These are phyloP conservation scores for Bombyx mandarina DNA, from an alignment of 1,140 invertebrate genomes.

Conservation along the genomic window DNA sequence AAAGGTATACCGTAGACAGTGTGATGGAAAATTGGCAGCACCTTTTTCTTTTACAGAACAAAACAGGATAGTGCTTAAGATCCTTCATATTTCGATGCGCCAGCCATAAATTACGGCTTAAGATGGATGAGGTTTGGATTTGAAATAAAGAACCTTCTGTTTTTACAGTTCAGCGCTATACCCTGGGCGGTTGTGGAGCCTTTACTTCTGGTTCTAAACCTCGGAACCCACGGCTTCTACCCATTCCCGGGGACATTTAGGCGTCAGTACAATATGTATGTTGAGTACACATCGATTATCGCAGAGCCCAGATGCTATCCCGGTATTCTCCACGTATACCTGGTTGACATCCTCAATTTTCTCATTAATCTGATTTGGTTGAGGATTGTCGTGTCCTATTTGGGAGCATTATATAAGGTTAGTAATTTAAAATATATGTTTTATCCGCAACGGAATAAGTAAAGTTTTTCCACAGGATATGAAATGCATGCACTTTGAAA, in stretches of 20 bases:
- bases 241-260: conserved; percentile 34
- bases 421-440: conserved; percentile 3
- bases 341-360: conserved; percentile 37
- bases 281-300: conserved; percentile 21
- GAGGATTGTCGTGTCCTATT: conserved; percentile 34
- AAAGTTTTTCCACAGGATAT: too few species aligned
- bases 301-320: conserved; percentile 31
- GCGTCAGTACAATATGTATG: conserved; percentile 21
- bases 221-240: conserved; percentile 51
- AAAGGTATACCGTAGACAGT: too few species aligned
- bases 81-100: too few species aligned
- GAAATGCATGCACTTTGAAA: too few species aligned
- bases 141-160: neutral
- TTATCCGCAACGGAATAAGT: too few species aligned
- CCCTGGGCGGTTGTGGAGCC: conserved; percentile 34
- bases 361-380: conserved; percentile 47
- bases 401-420: conserved; percentile 40
- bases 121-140: too few species aligned
- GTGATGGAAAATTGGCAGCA: too few species aligned
- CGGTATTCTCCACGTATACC: conserved; percentile 38
- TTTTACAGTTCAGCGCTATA: conserved; percentile 28
- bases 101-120: too few species aligned
- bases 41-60: too few species aligned
- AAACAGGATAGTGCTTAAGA: too few species aligned
- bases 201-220: conserved; percentile 30